A percentile compares a stretch with the other conserved stretches of the same genome.
Evolutionary conservation across 2,113 vertebrate species (phyloP).

Genomic region (Tyrannus savana): DNA sequence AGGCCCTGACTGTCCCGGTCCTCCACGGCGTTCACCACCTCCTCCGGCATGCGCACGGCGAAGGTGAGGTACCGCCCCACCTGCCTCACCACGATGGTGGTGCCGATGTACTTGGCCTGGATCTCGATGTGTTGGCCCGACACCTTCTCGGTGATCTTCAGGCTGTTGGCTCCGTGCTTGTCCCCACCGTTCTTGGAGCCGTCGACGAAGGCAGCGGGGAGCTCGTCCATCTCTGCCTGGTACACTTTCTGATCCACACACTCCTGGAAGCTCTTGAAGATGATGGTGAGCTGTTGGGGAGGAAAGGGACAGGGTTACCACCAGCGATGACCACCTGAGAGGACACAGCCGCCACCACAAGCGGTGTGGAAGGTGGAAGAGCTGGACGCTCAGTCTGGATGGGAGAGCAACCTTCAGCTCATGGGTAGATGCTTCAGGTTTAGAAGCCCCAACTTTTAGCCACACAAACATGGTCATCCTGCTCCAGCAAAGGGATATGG

Average conservation of each 20-base stretch:
- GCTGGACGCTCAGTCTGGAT: rapidly evolving
- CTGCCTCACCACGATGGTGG: slow-evolving; percentile 94
- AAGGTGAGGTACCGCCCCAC: slow-evolving; percentile 96
- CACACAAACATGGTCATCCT: background rate
- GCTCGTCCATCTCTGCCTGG: slow-evolving; percentile 93
- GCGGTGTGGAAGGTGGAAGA: rapidly evolving
- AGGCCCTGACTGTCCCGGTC: slow-evolving; percentile 92
- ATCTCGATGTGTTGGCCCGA: slow-evolving; percentile 95
- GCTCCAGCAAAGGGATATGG: background rate
- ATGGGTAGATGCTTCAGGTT: background rate
- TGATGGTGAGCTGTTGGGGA: slow-evolving; percentile 89
- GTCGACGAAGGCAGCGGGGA: slow-evolving; percentile 89
- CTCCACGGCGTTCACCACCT: slow-evolving; percentile 90
- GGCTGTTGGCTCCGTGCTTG: slow-evolving; percentile 87
- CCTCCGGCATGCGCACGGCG: slow-evolving; percentile 93
- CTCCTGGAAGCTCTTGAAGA: slow-evolving; percentile 97
- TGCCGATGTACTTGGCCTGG: slow-evolving; percentile 95
- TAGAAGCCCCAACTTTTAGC: background rate
- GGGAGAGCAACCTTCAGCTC: rapidly evolving
- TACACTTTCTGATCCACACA: slow-evolving; percentile 97
- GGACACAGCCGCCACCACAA: background rate
- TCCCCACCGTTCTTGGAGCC: slow-evolving; percentile 96
- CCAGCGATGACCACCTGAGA: background rate
- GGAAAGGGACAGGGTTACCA: background rate
- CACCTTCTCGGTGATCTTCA: slow-evolving; percentile 92